phyloP scores from a whole-genome alignment of 2,113 vertebrate genomes.

The Tyrannus savana region DNA sequence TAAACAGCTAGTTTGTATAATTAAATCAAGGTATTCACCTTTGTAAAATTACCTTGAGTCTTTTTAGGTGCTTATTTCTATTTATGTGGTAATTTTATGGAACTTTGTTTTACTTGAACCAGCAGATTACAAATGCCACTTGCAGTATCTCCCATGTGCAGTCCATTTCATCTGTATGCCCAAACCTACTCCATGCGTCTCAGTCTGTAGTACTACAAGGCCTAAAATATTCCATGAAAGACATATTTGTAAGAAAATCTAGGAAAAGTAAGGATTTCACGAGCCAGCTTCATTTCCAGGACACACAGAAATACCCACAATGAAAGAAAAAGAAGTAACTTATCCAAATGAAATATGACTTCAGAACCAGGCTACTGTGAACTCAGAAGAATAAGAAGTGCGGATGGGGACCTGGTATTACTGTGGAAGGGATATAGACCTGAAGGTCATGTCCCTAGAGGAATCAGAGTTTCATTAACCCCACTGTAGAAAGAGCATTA shows the following conservation, averaged over 20 bases:
- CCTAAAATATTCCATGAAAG: neutral
- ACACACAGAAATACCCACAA: neutral
- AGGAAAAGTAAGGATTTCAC: neutral
- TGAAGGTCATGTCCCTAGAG: neutral
- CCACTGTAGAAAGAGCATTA: neutral
- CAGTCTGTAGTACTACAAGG: neutral
- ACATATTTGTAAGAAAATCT: neutral
- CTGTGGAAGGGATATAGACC: neutral
- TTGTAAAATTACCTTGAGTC: neutral
- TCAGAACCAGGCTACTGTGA: neutral
- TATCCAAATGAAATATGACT: neutral
- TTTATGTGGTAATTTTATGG: neutral
- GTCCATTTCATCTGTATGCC: neutral
- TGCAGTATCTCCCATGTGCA: neutral
- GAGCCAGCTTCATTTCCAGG: neutral
- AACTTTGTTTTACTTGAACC: neutral
- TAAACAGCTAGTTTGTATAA: neutral
- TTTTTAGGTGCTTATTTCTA: neutral
- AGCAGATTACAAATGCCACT: neutral
- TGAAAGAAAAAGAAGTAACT: neutral
- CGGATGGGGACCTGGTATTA: neutral
- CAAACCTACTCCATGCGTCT: neutral
- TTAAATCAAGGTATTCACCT: neutral
- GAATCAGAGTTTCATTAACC: neutral
- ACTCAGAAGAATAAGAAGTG: neutral